Evolutionary conservation across 2,888 invertebrate genomes (phyloP), one percentile per base, ranked within the genome.

Genomic region (Diachrysia chrysitis): DNA sequence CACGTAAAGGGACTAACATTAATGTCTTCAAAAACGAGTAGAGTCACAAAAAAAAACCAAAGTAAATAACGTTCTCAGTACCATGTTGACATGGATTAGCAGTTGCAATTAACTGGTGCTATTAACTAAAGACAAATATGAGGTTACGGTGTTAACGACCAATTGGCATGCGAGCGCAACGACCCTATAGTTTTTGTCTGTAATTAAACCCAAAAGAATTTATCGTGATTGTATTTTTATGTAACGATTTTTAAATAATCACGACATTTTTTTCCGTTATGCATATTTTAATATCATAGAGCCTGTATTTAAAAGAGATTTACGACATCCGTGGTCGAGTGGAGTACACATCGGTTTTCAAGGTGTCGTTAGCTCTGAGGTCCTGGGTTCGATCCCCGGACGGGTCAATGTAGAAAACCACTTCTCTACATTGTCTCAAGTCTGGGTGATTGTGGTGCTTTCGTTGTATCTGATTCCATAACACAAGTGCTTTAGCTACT

Each of bases 121-220:
- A 70, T 74, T 75, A 74, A 61, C 66, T 35, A 58, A 83, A 88
- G 85, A 87, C 85, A 85, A 87, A 89, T 85, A 83, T 79, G 73
- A 68, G 73, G 59, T 65, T 63, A 66, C 56, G 46, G 66, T 71
- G 76, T 66, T 87, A 87, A 89, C 83, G 68, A 76, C 53, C 54
- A 35, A 37, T 68, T 7, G 71, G 78, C 89, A 89, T 85, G 89
- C 88, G 79, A 87, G 66, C 77, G 5, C 53, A 65, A 67, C 60
- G 56, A 65, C 57, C 66, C 58, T 46, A 29, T 29, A 51, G 42
- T 60, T 17, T 48, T 32, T 42, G 19, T 29, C 21, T 37, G 42
- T 23, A 48, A 58, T 29, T 55, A 53, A 58, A 61, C 46, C 12
- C 25, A 14, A 25, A 55, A 21, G 17, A 12, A 3, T 1, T 29